Evolutionary conservation across 2,888 invertebrate genomes (phyloP).

Genomic region (Leucoma salicis): DNA sequence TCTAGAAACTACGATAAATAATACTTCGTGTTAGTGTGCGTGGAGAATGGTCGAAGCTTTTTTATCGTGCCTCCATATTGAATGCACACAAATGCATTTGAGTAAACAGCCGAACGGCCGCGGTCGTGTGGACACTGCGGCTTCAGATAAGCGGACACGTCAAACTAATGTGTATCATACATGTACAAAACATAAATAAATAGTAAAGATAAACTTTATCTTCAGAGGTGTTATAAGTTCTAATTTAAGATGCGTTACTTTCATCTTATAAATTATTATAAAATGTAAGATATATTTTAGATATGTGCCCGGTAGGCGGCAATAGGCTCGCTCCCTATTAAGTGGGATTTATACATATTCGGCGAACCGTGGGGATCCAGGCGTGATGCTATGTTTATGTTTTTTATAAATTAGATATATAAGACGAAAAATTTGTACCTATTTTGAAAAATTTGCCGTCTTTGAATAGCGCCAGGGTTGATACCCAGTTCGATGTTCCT

Average conservation of each 20-base stretch:
- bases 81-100: constrained; percentile 44
- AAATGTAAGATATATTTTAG: too few relatives aligned
- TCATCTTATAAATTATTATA: too few relatives aligned
- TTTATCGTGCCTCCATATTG: constrained; percentile 44
- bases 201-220: constrained; percentile 1
- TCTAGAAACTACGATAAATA: constrained; percentile 36
- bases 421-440: too few relatives aligned
- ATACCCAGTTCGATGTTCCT: too few relatives aligned
- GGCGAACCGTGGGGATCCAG: too few relatives aligned
- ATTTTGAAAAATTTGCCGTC: too few relatives aligned
- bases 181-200: constrained; percentile 1
- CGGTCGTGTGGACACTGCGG: constrained; percentile 23
- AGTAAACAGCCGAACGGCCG: constrained; percentile 43
- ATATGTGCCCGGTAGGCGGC: too few relatives aligned
- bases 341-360: too few relatives aligned
- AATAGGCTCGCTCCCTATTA: too few relatives aligned
- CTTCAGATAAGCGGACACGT: constrained; percentile 23
- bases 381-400: too few relatives aligned
- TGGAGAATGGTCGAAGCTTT: constrained; percentile 31
- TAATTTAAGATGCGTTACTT: not conserved
- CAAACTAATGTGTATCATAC: not conserved
- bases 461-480: too few relatives aligned
- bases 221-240: not conserved
- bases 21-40: constrained; percentile 10
- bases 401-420: not conserved